These are phyloP conservation scores for Cheirogaleus medius DNA, from an alignment of 2,113 vertebrate species.

Conservation along the genomic window DNA sequence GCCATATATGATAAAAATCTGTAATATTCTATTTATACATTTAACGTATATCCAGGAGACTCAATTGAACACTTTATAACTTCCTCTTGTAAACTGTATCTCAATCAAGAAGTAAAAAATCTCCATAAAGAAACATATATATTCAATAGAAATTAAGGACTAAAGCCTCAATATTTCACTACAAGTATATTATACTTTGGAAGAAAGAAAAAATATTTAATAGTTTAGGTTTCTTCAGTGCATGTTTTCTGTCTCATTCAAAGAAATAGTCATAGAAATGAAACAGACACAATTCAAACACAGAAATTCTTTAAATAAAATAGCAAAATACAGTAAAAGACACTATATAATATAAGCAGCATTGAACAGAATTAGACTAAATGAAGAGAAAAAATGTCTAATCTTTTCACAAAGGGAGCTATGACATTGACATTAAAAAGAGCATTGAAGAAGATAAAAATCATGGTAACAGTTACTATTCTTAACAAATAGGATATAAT, in stretches of 20 bases:
- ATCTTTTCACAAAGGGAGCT: conserved; percentile 56
- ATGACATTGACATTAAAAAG: conserved; percentile 43
- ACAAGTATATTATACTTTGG: background rate
- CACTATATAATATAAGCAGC: conserved; percentile 20
- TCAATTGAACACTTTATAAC: background rate
- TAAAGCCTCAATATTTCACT: background rate
- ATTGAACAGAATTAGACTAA: conserved; percentile 48
- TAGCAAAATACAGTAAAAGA: conserved; percentile 34
- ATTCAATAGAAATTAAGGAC: conserved; percentile 36
- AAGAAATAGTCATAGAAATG: conserved; percentile 19
- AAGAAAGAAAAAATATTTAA: background rate
- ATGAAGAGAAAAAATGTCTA: conserved; percentile 49
- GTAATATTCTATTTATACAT: background rate
- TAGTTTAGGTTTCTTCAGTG: conserved; percentile 37
- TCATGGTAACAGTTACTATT: conserved; percentile 58
- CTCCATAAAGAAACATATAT: background rate
- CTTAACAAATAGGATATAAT: conserved; percentile 75
- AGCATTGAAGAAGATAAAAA: conserved; percentile 59
- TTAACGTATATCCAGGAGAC: background rate
- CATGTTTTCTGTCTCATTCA: background rate
- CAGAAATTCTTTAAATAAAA: conserved; percentile 52
- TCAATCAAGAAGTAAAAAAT: conserved; percentile 9
- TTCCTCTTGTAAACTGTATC: background rate
- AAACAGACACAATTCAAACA: conserved; percentile 8
- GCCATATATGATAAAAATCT: background rate